phyloP scores from a whole-genome alignment of 2,797 vertebrate species.

The Intellagama lesueurii region DNA sequence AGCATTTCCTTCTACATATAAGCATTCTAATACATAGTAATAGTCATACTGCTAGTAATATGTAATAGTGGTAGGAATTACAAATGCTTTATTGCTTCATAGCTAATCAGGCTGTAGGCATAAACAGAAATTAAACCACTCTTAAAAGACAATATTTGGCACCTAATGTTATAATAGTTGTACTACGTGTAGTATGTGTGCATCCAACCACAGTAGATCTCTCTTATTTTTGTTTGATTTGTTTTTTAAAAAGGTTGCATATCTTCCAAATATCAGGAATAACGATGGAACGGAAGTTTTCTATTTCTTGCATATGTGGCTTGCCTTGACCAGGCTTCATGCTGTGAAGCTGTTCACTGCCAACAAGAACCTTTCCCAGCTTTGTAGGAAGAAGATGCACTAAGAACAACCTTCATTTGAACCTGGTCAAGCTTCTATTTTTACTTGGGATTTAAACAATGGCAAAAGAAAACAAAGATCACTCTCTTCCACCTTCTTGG shows the following conservation, averaged over 20 bases:
- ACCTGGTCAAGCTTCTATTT: constrained; percentile 67
- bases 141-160: not conserved
- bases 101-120: too few species aligned
- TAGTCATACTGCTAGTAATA: not conserved
- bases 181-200: accelerated
- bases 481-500: constrained; percentile 42
- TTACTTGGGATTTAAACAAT: constrained; percentile 67
- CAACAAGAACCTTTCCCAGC: constrained; percentile 33
- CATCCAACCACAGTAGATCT: not conserved
- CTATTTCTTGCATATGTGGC: not conserved
- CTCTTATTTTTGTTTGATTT: not conserved
- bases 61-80: not conserved
- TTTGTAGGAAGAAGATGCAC: constrained; percentile 39
- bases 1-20: constrained; percentile 39
- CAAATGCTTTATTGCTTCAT: not conserved
- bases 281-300: not conserved
- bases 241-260: not conserved
- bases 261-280: constrained; percentile 9
- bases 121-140: too few species aligned
- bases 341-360: not conserved
- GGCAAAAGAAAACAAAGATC: constrained; percentile 37
- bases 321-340: not conserved
- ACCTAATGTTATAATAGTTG: too few species aligned
- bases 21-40: not conserved
- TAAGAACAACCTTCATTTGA: constrained; percentile 68